Percentiles rank a stretch among this genome's conserved stretches.
Evolutionary conservation across 2,113 vertebrate genomes (phyloP).

Genomic region (Perca flavescens): DNA sequence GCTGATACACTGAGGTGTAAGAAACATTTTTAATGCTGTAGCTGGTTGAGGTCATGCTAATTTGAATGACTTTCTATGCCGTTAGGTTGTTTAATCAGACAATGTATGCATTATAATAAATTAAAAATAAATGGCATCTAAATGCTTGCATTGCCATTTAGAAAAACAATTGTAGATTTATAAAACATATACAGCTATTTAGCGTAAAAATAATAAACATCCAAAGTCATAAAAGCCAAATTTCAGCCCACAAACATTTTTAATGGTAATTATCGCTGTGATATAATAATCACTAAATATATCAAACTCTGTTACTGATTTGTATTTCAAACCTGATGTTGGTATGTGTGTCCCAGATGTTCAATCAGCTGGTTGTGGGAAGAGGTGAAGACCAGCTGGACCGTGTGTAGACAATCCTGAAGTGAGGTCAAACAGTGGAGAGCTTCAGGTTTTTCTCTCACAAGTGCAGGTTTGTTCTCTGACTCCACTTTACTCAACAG

Average conservation of each 20-base stretch:
- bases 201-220: background rate
- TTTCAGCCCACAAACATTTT: background rate
- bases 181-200: background rate
- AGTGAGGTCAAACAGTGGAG: slow-evolving; percentile 83
- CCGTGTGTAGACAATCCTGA: slow-evolving; percentile 76
- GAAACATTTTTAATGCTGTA: too few relatives aligned
- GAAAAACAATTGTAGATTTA: background rate
- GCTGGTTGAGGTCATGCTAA: too few relatives aligned
- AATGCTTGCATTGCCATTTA: background rate
- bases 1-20: background rate
- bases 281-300: background rate
- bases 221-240: background rate
- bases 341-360: slow-evolving; percentile 76
- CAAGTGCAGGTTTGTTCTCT: slow-evolving; percentile 62
- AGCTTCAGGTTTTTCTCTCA: slow-evolving; percentile 67
- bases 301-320: background rate
- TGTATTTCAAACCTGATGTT: slow-evolving; percentile 80
- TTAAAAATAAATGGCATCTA: background rate
- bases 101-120: background rate
- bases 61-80: background rate
- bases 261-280: background rate
- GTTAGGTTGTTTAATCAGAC: background rate
- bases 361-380: slow-evolving; percentile 79
- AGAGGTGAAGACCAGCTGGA: slow-evolving; percentile 72
- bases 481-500: slow-evolving; percentile 82